phyloP scores from a whole-genome alignment of 2,797 vertebrate species.

The Parambassis ranga region DNA sequence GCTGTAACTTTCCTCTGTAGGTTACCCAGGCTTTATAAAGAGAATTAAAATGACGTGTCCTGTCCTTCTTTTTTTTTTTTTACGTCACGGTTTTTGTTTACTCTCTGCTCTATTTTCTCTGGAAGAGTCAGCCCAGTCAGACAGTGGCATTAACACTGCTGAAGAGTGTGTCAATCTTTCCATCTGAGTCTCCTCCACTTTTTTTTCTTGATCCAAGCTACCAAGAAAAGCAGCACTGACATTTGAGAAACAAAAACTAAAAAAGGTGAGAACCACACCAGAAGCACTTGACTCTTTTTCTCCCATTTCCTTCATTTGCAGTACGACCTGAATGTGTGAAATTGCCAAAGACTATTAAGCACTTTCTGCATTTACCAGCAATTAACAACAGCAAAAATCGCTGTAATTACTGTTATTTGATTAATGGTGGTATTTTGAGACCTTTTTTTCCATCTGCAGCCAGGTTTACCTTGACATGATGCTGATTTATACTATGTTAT shows the following conservation, averaged over 20 bases:
- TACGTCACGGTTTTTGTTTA: neutral
- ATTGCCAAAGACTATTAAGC: neutral
- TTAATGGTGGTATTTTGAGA: neutral
- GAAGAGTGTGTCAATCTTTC: constrained; percentile 39
- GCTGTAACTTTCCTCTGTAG: no score
- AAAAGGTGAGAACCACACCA: constrained; percentile 25
- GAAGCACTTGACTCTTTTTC: constrained; percentile 7
- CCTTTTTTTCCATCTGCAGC: neutral
- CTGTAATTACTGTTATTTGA: neutral
- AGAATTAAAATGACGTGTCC: no score
- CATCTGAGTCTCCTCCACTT: constrained; percentile 12
- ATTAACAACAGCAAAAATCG: neutral
- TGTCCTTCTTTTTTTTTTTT: no score
- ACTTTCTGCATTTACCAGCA: neutral
- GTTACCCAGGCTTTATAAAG: no score
- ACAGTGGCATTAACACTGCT: neutral
- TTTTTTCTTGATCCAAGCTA: constrained; percentile 48
- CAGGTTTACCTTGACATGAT: neutral
- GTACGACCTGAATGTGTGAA: neutral
- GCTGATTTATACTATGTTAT: neutral
- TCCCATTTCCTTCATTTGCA: neutral
- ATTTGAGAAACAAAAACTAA: constrained; percentile 45
- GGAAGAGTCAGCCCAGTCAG: neutral
- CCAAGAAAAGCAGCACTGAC: constrained; percentile 46
- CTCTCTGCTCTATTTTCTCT: neutral